A percentile compares a stretch with the other conserved stretches of the same genome.
These are phyloP conservation scores for Synergus itoensis DNA, from an alignment of 2,888 invertebrate genomes.

Conservation along the genomic window DNA sequence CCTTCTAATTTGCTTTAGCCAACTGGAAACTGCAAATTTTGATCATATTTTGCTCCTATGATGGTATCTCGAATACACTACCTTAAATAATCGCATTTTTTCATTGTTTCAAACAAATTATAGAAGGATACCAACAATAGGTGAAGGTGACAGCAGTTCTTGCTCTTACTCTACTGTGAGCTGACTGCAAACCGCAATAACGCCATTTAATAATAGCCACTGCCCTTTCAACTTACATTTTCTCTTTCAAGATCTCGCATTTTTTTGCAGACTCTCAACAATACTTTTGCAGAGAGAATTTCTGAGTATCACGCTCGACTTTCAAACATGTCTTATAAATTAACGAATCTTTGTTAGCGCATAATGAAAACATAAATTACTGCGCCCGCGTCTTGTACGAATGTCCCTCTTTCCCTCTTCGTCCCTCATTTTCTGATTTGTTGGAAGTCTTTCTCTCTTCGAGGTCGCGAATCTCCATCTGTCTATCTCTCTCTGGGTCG, in stretches of 20 bases:
- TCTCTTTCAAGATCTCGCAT: neutral
- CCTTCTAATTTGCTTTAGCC: no score
- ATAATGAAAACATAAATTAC: conserved; percentile 70
- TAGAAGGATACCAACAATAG: no score
- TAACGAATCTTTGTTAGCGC: conserved; percentile 65
- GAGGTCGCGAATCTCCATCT: conserved; percentile 51
- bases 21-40: no score
- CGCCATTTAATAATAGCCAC: neutral
- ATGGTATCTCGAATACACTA: no score
- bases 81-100: no score
- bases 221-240: neutral
- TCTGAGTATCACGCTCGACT: conserved; percentile 20
- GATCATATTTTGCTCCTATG: no score
- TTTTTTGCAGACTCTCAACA: neutral
- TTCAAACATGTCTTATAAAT: conserved; percentile 37
- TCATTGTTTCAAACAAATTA: no score
- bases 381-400: conserved; percentile 56
- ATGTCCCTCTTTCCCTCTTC: conserved; percentile 42
- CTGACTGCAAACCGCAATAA: no score
- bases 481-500: conserved; percentile 50
- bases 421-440: conserved; percentile 38
- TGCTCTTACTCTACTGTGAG: no score
- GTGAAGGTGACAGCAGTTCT: no score
- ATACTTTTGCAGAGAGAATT: neutral
- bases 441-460: conserved; percentile 38